Base-by-base conservation (phyloP, 2,888 invertebrate species). In the Campoletis raptor region DNA sequence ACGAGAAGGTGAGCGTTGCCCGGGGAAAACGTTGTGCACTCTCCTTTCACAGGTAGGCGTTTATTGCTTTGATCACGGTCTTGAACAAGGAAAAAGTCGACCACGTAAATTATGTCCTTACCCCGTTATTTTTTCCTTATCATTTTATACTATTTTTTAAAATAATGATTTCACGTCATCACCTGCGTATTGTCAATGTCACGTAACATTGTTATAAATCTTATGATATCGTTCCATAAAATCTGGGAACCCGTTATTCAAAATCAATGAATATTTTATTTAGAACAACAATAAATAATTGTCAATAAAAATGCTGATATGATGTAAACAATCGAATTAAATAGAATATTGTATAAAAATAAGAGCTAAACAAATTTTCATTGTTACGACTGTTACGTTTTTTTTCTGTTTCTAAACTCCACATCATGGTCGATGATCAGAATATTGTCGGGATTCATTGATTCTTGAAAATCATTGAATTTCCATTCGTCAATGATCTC, bases 1-100 rank as follows among this genome's bases (percentile, higher is more conserved):
- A 72, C 72, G 70, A 72, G 66, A 74, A 77, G 86, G 67, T 76
- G 64, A 83, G 61, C 70, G 80, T 66, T 70, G 77, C 76, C 69
- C 36, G 57, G 80, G 30, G 57, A 77, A 66, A 76, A 77, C 52
- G 61, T 61, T 61, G 61, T 48, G 48, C 36, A 70, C 54, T 81
- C 67, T 82, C 61, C 54, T 57, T 69, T 78, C 61, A 48, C 54
- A 70, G 83, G 69, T 67, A 70, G 82, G 82, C 70, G 82, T 76
- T 48, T 61, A 30, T 61, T 72, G 61, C 52, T 45, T 61, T 61
- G 42, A 80, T 61, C 70, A 61, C 77, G 37, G 57, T 73, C 67
- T 54, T n/a, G 72, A 52, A 61, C 73, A 77, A 57, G 30, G 42
- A 76, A 81, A 81, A 77, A 66, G 66, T 52, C 66, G 70, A 79